A percentile compares a stretch with the other conserved stretches of the same genome.
Conservation (phyloP, 2,113 vertebrate genomes). For the Dipodomys spectabilis region DNA sequence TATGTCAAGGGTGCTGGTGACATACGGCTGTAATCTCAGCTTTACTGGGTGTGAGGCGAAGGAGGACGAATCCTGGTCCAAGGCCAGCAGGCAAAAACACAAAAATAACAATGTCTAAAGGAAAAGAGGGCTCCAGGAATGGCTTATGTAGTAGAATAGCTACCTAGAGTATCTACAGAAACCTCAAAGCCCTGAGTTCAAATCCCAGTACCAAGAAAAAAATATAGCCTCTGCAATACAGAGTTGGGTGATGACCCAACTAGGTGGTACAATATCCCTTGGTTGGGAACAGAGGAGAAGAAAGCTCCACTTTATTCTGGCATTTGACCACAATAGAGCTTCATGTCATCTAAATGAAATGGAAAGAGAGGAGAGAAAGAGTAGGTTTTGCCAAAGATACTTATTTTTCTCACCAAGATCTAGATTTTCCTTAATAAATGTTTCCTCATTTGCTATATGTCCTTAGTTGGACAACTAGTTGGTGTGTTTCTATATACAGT, state of each 20-base stretch:
- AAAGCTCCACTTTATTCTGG: not conserved
- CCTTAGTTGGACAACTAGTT: not conserved
- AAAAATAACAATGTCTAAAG: not conserved
- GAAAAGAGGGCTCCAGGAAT: no score
- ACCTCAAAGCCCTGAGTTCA: no score
- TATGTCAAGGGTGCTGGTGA: no score
- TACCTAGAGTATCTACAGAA: no score
- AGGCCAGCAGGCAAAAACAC: no score
- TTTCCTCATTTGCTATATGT: conserved; percentile 9
- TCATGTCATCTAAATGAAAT: not conserved
- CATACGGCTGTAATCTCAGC: no score
- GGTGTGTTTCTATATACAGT: not conserved
- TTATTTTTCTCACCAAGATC: not conserved
- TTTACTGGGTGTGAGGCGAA: no score
- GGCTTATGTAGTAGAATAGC: no score
- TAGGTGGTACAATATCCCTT: not conserved
- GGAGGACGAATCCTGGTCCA: no score
- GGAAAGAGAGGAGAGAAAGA: not conserved
- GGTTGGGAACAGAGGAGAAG: not conserved
- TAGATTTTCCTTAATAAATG: not conserved
- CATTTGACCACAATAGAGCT: not conserved
- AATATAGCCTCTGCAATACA: not conserved
- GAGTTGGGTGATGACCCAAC: not conserved
- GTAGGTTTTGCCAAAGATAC: not conserved
- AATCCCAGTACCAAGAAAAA: no score